Evolutionary conservation across 2,888 invertebrate species (phyloP), one percentile per base, ranked within the genome.

Genomic region (Thymelicus lineola): DNA sequence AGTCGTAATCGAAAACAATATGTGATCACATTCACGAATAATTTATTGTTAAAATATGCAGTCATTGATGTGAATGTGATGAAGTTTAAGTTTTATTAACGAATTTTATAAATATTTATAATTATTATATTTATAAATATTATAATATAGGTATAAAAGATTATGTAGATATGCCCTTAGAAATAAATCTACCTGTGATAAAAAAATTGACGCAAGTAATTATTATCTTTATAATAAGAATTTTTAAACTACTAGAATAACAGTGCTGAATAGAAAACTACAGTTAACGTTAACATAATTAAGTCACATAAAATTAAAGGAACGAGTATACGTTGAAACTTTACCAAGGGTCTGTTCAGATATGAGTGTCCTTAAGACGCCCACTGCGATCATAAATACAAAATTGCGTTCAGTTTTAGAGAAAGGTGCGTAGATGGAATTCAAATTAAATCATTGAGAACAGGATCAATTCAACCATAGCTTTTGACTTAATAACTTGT

Each of bases 381-480:
- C 69, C 69, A 69, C 69, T 12, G 28, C 35, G 20, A 50, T 36
- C 45, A 35, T 69, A 38, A 63, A 70, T 35, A 66, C 59, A 53
- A 72, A 70, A 72, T 70, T 72, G 70, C 70, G 62, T 70, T 71
- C 67, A 74, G 75, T 77, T 75, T 74, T 74, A 77, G 75, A 65
- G 77, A 78, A 78, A 76, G 76, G 79, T 77, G 76, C 76, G 75
- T 76, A 76, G 73, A 77, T 72, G 73, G 75, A 75, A 75, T 73
- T 73, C 73, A 73, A 75, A 73, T 76, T 75, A 68, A 53, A 68
- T 68, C 76, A 76, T 73, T 75, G 73, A 64, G 71, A 77, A 72
- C 71, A 72, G 72, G 71, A 75, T 75, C 72, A 55, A 55, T 50
- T 36, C 57, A 57, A 36, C 36, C 7, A 35, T 36, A 15, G 45